These are phyloP conservation scores for Malaclemys terrapin DNA, from an alignment of 2,113 vertebrate genomes.

Conservation along the genomic window DNA sequence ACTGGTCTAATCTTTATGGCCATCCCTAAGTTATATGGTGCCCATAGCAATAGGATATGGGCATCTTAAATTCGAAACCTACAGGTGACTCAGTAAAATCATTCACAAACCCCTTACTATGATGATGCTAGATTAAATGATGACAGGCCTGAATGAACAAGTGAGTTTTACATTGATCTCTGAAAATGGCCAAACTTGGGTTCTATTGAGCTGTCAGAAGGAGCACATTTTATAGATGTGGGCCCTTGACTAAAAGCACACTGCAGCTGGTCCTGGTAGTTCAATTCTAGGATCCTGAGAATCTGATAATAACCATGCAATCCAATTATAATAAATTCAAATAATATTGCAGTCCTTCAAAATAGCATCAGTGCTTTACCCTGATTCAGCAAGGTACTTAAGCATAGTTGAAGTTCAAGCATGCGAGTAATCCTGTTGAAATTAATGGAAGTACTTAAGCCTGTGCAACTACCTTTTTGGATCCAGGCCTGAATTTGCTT, in stretches of 20 bases:
- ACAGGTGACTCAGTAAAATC: neutral
- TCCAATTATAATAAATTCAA: fast-evolving
- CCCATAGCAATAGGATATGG: neutral
- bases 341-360: neutral
- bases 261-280: neutral
- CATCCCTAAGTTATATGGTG: neutral
- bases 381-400: neutral
- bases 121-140: neutral
- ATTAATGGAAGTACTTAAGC: neutral
- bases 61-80: neutral
- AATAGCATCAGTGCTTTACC: neutral
- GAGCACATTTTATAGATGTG: neutral
- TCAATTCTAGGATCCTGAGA: neutral
- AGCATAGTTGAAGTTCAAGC: neutral
- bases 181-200: neutral
- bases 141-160: neutral
- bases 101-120: neutral
- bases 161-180: neutral
- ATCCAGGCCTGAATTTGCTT: neutral
- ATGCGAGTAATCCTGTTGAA: fast-evolving
- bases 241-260: neutral
- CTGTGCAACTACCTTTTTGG: neutral
- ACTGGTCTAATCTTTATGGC: neutral
- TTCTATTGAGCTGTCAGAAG: neutral
- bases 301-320: neutral